phyloP scores from a whole-genome alignment of 2,888 invertebrate species.

The Lithodes maja region DNA sequence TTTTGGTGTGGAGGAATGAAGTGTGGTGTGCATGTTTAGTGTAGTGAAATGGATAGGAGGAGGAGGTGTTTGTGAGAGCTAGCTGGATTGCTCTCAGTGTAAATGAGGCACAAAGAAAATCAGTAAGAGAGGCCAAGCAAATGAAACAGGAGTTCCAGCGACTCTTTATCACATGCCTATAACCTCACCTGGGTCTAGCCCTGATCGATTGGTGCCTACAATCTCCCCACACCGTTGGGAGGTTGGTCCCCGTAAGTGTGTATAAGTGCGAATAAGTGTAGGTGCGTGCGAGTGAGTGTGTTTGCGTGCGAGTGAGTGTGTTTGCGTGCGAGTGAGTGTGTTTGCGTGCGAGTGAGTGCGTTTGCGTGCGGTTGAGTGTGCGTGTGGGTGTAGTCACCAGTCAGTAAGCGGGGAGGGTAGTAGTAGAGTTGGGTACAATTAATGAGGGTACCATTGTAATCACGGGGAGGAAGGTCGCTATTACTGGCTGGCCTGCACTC shows the following conservation, averaged over 20 bases:
- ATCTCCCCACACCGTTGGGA: no score
- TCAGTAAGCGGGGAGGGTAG: slow-evolving; percentile 10
- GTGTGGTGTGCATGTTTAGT: no score
- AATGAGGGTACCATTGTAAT: slow-evolving; percentile 49
- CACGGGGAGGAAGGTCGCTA: slow-evolving; percentile 32
- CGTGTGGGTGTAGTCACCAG: slow-evolving; percentile 7
- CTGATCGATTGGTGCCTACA: no score
- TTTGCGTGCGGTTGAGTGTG: background rate
- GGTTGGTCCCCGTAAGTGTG: background rate
- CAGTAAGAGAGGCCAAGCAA: no score
- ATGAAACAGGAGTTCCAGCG: no score
- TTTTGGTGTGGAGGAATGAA: no score
- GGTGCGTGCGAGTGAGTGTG: background rate
- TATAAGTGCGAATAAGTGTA: slow-evolving; percentile 17
- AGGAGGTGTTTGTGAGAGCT: no score
- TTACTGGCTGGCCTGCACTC: slow-evolving; percentile 30
- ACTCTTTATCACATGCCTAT: no score
- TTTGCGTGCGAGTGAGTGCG: slow-evolving; percentile 2
- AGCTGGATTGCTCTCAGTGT: no score
- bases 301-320: background rate
- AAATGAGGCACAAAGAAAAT: no score
- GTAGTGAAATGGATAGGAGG: no score
- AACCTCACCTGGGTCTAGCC: no score
- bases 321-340: background rate
- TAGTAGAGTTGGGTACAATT: slow-evolving; percentile 36